Base-by-base conservation (phyloP, 2,888 invertebrate genomes). In the Itoplectis maculator region DNA sequence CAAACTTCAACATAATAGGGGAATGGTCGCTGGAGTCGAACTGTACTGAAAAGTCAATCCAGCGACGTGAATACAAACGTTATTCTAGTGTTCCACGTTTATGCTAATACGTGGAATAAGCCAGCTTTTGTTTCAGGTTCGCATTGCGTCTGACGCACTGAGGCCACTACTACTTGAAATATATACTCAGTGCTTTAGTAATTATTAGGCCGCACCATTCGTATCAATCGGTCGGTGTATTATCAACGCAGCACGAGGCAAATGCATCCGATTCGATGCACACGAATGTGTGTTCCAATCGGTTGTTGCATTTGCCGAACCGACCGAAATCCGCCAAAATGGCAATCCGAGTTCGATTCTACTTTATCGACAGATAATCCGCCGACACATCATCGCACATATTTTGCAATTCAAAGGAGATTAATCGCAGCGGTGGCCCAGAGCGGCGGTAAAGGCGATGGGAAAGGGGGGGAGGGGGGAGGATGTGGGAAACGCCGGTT, bases 61-160 rank as follows among this genome's bases (percentile, higher is more conserved):
- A 18, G 45, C 65, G 13, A 20, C 40, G 7, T 65, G 42, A 42
- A 40, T 23, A 23, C 54, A 42, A 69, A 63, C 37, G 23, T 75
- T 75, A n/a, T n/a, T n/a, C n/a, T n/a, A n/a, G 69, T 80, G 29
- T 70, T 18, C 65, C 29, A 69, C 42, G 51, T 69, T 69, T 40
- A 66, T 72, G 72, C 51, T 76, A 76, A 72, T 76, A 66, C 63
- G 68, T 54, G 73, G 75, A 83, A 81, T 81, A 79, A 84, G 75
- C 79, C 56, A 20, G 79, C 74, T 70, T 72, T 80, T 79, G 77
- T 80, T 80, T 68, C 40, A 5, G 65, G 72, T 72, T 37, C 51
- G 68, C 65, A n/a, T n/a, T n/a, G 72, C 15, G 59, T 76, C 63
- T 76, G 80, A 80, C 56, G 66, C 80, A 81, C 40, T n/a, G 66